Base-by-base conservation (phyloP, 2,113 vertebrate genomes). In the Columba livia region DNA sequence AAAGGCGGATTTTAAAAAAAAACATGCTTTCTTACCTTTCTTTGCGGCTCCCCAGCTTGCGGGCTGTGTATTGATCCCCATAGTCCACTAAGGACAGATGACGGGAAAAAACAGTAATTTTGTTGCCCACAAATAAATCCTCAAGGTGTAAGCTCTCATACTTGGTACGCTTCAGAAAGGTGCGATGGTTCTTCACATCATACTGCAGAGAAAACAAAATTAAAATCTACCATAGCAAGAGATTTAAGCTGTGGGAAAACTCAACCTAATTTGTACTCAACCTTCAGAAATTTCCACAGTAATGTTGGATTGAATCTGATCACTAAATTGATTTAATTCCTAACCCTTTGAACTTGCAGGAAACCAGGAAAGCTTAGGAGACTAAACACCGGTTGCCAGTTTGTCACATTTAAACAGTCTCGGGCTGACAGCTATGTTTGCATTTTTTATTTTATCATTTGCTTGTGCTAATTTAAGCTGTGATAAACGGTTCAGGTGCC, bases 61-160 rank as follows among this genome's bases (percentile, higher is more conserved):
- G 99, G 64, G 99, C 98, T 4, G 99, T 99, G 64, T 99, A 99
- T 4, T 99, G 99, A 85, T 99, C 99, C 31, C 98, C 99, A 14
- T 99, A 99, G 73, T 98, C 99, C 32, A 99, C 96, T 8, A 99
- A 93, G 74, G 98, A 96, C 23, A 99, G 98, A 36, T 99, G 99
- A 16, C 99, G 98, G 29, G 99, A 99, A 95, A 99, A 99, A 11
- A 99, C 74, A 11, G 98, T 99, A 50, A 99, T 98, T 77, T 98
- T 99, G 96, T 98, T 99, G 91, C 99, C 99, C 74, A 99, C 97
- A 53, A 99, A 99, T 48, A 99, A 97, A 96, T 99, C 99, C 93
- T 99, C 98, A 9, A 97, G 95, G 48, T 97, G 98, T 24, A 99
- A 78, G n/a, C 97, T 97, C 2, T 99, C 98, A 48, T 99, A 99